A percentile compares a stretch with the other conserved stretches of the same genome.
Evolutionary conservation across 2,797 vertebrate genomes (phyloP).

Genomic region (Cuniculus paca): DNA sequence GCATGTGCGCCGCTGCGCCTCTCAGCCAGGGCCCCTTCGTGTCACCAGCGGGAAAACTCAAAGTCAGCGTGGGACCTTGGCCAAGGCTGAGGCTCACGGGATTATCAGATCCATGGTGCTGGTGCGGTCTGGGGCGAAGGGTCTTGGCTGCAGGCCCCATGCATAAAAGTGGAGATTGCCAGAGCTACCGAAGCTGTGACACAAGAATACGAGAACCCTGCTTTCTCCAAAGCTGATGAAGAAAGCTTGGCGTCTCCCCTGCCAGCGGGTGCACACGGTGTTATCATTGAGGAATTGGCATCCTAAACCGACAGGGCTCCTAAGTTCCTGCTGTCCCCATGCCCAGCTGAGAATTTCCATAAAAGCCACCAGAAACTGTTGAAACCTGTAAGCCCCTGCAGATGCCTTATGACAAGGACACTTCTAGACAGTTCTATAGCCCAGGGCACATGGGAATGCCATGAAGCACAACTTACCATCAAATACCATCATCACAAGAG

Average conservation of each 20-base stretch:
- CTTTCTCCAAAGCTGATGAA: background rate
- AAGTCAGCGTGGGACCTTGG: background rate
- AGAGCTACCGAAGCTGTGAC: background rate
- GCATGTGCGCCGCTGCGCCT: background rate
- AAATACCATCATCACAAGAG: background rate
- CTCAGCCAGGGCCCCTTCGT: too few relatives aligned
- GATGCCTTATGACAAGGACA: background rate
- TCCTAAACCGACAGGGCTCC: background rate
- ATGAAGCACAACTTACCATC: background rate
- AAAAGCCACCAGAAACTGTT: background rate
- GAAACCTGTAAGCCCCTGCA: background rate
- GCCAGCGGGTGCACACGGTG: background rate
- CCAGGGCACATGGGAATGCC: background rate
- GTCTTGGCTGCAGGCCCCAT: background rate
- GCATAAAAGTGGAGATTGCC: background rate
- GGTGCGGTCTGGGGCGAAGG: too few relatives aligned
- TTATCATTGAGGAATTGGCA: background rate
- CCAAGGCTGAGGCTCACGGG: background rate
- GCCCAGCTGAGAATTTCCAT: background rate
- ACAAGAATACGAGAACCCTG: background rate
- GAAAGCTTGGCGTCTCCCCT: background rate
- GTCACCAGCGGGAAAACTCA: background rate
- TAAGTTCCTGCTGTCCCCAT: background rate
- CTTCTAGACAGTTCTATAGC: background rate
- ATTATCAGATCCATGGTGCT: background rate